Conservation (phyloP, 2,113 vertebrate genomes). For the Microtus oregoni region DNA sequence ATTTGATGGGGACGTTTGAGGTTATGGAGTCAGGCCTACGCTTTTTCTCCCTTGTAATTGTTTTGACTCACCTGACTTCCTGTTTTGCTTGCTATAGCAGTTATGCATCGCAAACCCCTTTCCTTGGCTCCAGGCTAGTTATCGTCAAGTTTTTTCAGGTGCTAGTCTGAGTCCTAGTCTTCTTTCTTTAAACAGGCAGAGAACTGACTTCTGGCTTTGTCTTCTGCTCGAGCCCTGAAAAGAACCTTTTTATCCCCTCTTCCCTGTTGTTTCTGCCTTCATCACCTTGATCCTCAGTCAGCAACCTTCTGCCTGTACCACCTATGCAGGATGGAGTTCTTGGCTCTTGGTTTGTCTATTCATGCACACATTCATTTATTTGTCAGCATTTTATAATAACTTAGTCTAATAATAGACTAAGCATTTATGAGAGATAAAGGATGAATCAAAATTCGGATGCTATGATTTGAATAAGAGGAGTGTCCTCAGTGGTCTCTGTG, state of each 20-base stretch:
- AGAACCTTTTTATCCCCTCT: not conserved
- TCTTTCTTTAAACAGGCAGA: not conserved
- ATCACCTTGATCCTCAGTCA: not conserved
- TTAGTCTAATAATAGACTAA: not conserved
- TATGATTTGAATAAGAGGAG: not conserved
- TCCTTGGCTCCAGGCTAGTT: not conserved
- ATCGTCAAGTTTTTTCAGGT: not conserved
- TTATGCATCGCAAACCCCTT: not conserved
- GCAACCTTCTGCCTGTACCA: not conserved
- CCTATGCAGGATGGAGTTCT: not conserved
- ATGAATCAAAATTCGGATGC: not conserved
- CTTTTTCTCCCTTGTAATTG: not conserved
- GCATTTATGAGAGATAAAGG: not conserved
- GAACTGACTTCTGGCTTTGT: not conserved
- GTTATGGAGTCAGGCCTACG: not conserved
- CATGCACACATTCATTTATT: not conserved
- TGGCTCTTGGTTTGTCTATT: not conserved
- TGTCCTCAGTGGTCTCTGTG: not conserved
- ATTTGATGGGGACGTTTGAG: not conserved
- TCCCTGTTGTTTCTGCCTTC: rapidly evolving
- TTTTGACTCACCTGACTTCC: not conserved
- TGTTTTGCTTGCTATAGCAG: not conserved
- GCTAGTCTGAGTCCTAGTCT: not conserved
- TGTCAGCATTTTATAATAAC: not conserved
- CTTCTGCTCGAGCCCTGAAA: too few species aligned